Evolutionary conservation across 2,797 vertebrate species (phyloP), one percentile per base, ranked within the genome.

Genomic region (Phrynocephalus forsythii): DNA sequence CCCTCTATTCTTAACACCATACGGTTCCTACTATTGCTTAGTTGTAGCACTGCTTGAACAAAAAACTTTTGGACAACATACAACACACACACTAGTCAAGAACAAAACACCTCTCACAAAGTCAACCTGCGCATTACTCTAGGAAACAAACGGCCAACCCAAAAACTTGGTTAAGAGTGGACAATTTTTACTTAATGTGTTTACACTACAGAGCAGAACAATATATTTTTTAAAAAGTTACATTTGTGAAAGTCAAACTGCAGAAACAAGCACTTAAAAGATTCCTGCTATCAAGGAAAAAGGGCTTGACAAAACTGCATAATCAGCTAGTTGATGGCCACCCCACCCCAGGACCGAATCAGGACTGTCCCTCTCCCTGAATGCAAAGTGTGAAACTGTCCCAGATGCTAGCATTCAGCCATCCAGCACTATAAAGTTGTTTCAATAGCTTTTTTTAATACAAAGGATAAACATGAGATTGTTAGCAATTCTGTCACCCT

Each of bases 151-250:
- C 76, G 77, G 77, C 82, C 71, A 80, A 77, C 82, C 85, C 82
- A 84, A 85, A 84, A 63, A 48, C 85, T 76, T 76, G 88, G 88
- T 87, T 87, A 81, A 84, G 88, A 80, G 77, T 84, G 82, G 82
- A 90, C 77, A 71, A 81, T 87, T 87, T 84, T 90, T 87, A 90
- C 89, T 84, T 81, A 84, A 90, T 26, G 71, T 87, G 89, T 48
- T 90, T 84, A 90, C 85, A 77, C 89, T 90, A 90, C 85, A 87
- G 60, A 80, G 63, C 89, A 90, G 82, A 90, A 90, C 85, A 84
- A 48, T 44, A 5, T 68, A 56, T 80, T 88, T 75, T 87, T 82
- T 56, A 84, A 88, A 88, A 87, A 76, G 76, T 87, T 90, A 87
- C 82, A 90, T 80, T 88, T 85, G 67, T 81, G 85, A 87, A 86